Base-by-base conservation (phyloP, 1,140 invertebrate genomes). In the Sycophaga agraensis region DNA sequence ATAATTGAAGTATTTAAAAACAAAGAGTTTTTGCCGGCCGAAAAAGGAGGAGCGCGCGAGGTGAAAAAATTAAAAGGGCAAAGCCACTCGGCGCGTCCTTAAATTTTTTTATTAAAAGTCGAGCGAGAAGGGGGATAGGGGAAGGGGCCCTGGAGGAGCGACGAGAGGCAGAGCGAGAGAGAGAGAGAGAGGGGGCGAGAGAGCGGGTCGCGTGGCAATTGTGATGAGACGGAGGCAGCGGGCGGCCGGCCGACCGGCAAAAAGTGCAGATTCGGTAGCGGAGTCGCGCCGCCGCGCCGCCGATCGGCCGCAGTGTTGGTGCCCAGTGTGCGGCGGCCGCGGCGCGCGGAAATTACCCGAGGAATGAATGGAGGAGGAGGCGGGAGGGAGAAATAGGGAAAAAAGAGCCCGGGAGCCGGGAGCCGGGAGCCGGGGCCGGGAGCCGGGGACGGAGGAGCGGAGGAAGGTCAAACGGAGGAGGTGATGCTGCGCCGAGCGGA, bases 161-260 rank as follows among this genome's bases (percentile, higher is more conserved):
- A n/a, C n/a, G n/a, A n/a, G n/a, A n/a, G n/a, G n/a, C n/a, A n/a
- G n/a, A n/a, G n/a, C n/a, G n/a, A n/a, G n/a, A n/a, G n/a, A n/a
- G 14, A 21, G 54, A 59, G 28, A 26, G 26, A 53, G 28, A 21
- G 55, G 16, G 31, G 31, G 34, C 39, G 49, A 31, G 22, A 22
- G 31, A 59, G 50, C 28, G 49, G 40, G 73, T 73, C 73, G 73
- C 73, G 73, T 77, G 71, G 73, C 74, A 66, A 63, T 70, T 73
- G 73, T 72, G 66, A 68, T 62, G 68, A 63, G 65, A 54, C 46
- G 64, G 61, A 39, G 59, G 39, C 49, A 40, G 64, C 65, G 42
- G 60, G 39, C 43, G 42, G 64, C 64, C 48, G 21, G 37, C 35
- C 21, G 60, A 51, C 16, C 59, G 61, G 39, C 48, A 65, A 55